Base-by-base conservation (phyloP, 2,797 vertebrate species). In the Spheniscus humboldti region DNA sequence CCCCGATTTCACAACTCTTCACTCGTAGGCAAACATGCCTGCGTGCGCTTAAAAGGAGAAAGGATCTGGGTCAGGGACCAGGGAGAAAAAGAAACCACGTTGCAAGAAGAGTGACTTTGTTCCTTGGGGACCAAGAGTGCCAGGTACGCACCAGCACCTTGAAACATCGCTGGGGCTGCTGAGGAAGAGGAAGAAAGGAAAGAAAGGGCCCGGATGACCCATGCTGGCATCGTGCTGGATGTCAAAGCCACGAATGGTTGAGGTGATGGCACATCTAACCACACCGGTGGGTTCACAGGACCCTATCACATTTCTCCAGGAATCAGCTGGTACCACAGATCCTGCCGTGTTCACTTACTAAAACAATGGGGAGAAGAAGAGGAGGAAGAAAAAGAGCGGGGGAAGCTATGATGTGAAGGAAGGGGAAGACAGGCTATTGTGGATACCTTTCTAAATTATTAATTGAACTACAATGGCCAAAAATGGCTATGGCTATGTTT, bases 191-290 rank as follows among this genome's bases (percentile, higher is more conserved):
- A 92, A 83, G 60, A 68, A 72, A 76, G 60, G 72, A 72, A 76
- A 60, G 35, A 41, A 59, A 75, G 12, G 8, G 10, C 28, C 28
- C 11, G 4, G 30, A 63, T 1, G 5, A 77, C 4, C 20, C 0
- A 0, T 18, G 23, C 6, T 0, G 0, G 8, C 23, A 75, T 24
- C 1, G 0, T 66, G 31, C 56, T 64, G 17, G 18, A 14, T 71
- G 23, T 28, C 28, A 63, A 67, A 94, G 35, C 14, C 50, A 31
- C 1, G 0, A 10, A 17, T 30, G 13, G 17, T 23, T 10, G 28
- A 90, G 28, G 18, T 35, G 43, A 73, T 2, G 19, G 67, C 57
- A 75, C 13, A 47, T 25, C 28, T 47, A 82, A 62, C 35, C 50
- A 53, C 14, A 4, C 4, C 4, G 28, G 16, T 73, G 39, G 33